Percentiles rank a stretch among this genome's conserved stretches.
phyloP scores from a whole-genome alignment of 2,113 vertebrate genomes.

The Raphicerus campestris region DNA sequence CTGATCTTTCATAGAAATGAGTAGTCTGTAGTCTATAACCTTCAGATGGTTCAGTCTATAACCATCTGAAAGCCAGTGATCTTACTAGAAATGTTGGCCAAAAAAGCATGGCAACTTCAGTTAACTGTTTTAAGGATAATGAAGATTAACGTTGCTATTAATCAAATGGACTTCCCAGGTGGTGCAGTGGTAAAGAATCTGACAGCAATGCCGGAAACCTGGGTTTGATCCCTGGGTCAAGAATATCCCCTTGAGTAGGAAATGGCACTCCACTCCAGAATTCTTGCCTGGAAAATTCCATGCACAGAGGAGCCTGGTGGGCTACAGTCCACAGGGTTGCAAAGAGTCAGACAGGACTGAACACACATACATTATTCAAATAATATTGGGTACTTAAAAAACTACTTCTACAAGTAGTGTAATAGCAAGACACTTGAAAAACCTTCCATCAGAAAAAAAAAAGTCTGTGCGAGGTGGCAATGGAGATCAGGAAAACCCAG shows the following conservation, averaged over 20 bases:
- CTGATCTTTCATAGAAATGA: background rate
- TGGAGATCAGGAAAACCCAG: background rate
- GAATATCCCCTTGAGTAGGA: background rate
- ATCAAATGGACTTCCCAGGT: background rate
- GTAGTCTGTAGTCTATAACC: background rate
- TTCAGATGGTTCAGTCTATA: background rate
- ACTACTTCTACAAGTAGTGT: background rate
- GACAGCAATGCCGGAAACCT: background rate
- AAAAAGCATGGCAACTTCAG: background rate
- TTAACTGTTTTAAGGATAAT: conserved; percentile 1
- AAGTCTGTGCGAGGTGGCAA: background rate
- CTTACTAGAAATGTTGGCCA: background rate
- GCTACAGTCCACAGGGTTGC: background rate
- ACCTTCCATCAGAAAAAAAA: background rate
- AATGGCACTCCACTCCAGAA: background rate
- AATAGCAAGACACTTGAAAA: background rate
- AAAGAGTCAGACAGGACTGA: background rate
- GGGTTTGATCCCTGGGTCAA: background rate
- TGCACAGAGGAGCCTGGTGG: background rate
- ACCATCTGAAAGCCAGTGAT: background rate
- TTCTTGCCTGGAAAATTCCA: background rate
- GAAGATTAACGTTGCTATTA: background rate
- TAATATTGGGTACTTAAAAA: background rate
- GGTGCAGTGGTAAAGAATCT: background rate
- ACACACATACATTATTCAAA: background rate